Percentiles rank a stretch among this genome's conserved stretches.
These are phyloP conservation scores for Cyclina sinensis DNA, from an alignment of 1,140 invertebrate genomes.

Conservation along the genomic window DNA sequence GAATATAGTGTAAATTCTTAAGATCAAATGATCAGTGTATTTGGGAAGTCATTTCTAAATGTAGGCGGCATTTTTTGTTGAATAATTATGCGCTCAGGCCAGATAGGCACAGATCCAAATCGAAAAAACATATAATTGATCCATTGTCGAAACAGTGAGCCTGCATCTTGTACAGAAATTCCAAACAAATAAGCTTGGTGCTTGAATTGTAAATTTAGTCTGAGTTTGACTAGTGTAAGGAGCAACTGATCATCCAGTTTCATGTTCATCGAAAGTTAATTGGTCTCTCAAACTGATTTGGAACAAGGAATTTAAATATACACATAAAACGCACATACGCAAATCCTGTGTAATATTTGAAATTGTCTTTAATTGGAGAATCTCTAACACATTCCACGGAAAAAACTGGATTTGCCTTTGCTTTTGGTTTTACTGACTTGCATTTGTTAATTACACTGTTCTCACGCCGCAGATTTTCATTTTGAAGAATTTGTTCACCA, in stretches of 20 bases:
- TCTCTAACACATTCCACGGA: no score
- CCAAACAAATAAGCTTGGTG: conserved; percentile 15
- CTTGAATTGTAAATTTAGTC: conserved; percentile 33
- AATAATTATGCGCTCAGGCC: conserved; percentile 45
- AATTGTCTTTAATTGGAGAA: no score
- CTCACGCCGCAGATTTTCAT: no score
- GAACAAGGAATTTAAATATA: conserved; percentile 48
- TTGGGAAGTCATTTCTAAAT: conserved; percentile 58
- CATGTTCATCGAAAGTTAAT: conserved; percentile 1
- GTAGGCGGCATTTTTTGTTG: conserved; percentile 52
- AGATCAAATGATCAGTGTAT: conserved; percentile 60
- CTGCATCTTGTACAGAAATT: conserved; percentile 16
- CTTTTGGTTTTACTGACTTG: no score
- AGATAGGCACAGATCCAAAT: conserved; percentile 63
- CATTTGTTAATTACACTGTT: no score
- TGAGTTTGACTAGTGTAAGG: conserved; percentile 54
- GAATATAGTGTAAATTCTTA: conserved; percentile 67
- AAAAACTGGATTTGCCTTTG: no score
- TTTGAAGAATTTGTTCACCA: no score
- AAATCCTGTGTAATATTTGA: no score
- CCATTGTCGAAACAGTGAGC: conserved; percentile 55
- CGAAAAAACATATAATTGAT: conserved; percentile 66
- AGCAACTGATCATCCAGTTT: conserved; percentile 46
- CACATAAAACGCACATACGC: conserved; percentile 14
- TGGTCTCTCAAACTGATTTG: conserved; percentile 26